phyloP scores from a whole-genome alignment of 2,113 vertebrate species.

The Sylvia atricapilla region DNA sequence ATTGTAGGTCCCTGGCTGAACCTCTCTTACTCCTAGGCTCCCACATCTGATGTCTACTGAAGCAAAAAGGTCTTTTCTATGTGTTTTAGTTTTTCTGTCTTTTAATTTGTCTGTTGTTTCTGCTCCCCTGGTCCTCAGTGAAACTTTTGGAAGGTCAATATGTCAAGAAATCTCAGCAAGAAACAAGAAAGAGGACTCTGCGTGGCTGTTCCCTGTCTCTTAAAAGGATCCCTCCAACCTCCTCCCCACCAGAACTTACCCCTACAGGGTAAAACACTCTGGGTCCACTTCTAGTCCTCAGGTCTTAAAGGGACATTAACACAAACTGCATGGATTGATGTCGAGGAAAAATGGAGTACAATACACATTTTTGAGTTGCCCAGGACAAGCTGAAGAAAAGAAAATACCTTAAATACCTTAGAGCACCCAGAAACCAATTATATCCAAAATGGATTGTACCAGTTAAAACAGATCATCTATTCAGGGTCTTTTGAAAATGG shows the following conservation, averaged over 20 bases:
- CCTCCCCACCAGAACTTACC: neutral
- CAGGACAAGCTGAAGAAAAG: neutral
- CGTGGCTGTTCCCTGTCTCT: neutral
- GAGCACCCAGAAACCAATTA: neutral
- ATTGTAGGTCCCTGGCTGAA: neutral
- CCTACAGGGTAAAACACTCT: neutral
- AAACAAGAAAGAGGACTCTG: neutral
- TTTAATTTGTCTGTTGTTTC: neutral
- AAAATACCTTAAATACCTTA: neutral
- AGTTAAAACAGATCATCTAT: neutral
- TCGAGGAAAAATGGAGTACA: neutral
- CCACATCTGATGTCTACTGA: neutral
- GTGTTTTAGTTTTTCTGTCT: neutral
- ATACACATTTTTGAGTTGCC: neutral
- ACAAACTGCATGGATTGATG: neutral
- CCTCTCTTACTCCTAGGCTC: neutral
- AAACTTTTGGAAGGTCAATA: neutral
- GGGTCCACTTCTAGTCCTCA: neutral
- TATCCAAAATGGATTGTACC: neutral
- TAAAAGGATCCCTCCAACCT: neutral
- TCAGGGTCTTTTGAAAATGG: neutral
- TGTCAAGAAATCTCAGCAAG: neutral
- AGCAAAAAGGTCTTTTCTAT: neutral
- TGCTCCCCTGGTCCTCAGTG: neutral
- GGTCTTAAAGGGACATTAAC: neutral